These are phyloP conservation scores for Steinernema khuongi DNA, from an alignment of 1,140 invertebrate species.

Conservation along the genomic window DNA sequence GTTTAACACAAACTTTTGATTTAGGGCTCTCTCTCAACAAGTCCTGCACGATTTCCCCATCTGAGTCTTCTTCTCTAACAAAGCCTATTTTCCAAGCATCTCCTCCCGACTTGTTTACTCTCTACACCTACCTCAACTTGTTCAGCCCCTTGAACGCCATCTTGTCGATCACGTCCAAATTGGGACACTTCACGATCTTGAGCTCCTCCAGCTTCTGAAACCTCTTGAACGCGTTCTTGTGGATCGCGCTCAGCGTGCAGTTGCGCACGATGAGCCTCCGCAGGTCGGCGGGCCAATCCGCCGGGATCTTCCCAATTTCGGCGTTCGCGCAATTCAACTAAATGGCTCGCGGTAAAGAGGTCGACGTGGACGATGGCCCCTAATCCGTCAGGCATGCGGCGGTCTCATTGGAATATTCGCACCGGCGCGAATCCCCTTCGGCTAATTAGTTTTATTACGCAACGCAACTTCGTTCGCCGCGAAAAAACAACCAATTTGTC, in stretches of 20 bases:
- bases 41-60: too few species aligned
- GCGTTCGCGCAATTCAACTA: not conserved
- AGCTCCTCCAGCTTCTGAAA: conserved; percentile 1
- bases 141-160: not conserved
- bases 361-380: not conserved
- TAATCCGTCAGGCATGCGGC: not conserved
- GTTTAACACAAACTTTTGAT: too few species aligned
- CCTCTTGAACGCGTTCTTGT: not conserved
- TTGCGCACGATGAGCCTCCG: not conserved
- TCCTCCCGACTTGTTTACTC: too few species aligned
- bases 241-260: not conserved
- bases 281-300: not conserved
- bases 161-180: conserved; percentile 7
- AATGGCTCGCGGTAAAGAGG: not conserved
- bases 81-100: too few species aligned
- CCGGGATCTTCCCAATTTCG: not conserved
- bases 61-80: too few species aligned
- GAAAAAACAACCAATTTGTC: not conserved
- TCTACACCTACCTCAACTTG: not conserved
- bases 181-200: not conserved
- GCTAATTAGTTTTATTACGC: conserved; percentile 9
- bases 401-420: conserved; percentile 1
- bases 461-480: not conserved
- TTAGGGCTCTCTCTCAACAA: too few species aligned
- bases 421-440: not conserved